Base-by-base conservation (phyloP, 2,888 invertebrate genomes). In the Apomyelois bistriatella region DNA sequence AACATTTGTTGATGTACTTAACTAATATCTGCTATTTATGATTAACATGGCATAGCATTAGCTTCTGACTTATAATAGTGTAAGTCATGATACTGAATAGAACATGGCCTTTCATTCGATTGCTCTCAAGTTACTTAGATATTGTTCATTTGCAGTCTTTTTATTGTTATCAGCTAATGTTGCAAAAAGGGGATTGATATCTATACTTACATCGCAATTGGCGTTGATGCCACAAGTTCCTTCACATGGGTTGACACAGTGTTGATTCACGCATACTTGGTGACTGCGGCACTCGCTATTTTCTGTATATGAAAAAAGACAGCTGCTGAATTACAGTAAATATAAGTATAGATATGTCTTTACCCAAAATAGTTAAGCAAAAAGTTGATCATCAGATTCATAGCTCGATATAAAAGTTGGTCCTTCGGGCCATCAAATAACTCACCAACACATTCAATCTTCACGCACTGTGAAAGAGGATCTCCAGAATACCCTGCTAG, bases 401-500 rank as follows among this genome's bases (percentile, higher is more conserved):
- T 22, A 22, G 5, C 5, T 22, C 5, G 2, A 2, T 22, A 22
- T 22, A 3, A 22, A 22, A 22, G 2, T 22, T 30, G 30, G 9
- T 30, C 13, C 6, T 35, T 13, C 13, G 28, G 12, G 12, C 13
- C 48, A 8, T 16, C 13, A 30, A 38, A 16, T 41, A 32, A 83
- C 91, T 89, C 68, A 94, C 94, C 92, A 66, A 93, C 81, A 70
- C 95, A 95, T 72, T 95, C 95, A 48, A 94, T 94, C 60, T 93
- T 93, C 66, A 92, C 91, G 76, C 97, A 97, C 62, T 92, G 92
- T 0, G 91, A 88, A 56, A 95, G 83, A 0, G 97, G 96, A 80
- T 96, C 96, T 30, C 96, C 97, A 61, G 94, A 94, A 77, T 96
- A 93, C 0, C 96, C 94, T 8, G 95, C 93, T 60, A 95, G 89